Conservation (phyloP, 2,888 invertebrate genomes). For the Pandemis heparana region DNA sequence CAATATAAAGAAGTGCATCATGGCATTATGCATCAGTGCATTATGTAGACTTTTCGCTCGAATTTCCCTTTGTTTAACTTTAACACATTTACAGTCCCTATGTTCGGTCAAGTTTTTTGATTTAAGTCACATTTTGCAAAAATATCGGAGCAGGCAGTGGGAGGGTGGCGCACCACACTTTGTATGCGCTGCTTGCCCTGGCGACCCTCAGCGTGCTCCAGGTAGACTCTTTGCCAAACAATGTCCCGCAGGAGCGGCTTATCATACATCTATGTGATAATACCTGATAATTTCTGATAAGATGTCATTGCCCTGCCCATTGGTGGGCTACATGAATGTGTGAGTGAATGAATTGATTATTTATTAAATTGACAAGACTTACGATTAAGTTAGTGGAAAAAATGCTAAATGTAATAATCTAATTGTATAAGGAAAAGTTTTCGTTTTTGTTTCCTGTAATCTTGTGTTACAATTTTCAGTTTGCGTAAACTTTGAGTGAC, state of each 20-base stretch:
- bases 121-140: too few relatives aligned
- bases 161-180: too few relatives aligned
- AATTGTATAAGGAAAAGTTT: conserved; percentile 6
- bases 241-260: not conserved
- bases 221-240: not conserved
- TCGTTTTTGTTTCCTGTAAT: not conserved
- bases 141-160: too few relatives aligned
- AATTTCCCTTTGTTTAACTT: too few relatives aligned
- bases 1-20: too few relatives aligned
- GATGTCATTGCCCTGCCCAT: conserved; percentile 10
- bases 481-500: not conserved
- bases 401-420: conserved; percentile 5
- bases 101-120: too few relatives aligned
- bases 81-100: too few relatives aligned
- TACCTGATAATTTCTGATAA: not conserved
- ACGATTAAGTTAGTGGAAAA: conserved; percentile 12
- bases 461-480: not conserved
- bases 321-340: conserved; percentile 5
- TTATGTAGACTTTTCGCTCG: too few relatives aligned
- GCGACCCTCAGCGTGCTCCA: too few relatives aligned
- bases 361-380: conserved; percentile 29
- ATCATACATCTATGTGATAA: conserved; percentile 4
- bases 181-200: too few relatives aligned
- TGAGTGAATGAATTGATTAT: conserved; percentile 25
- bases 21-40: too few relatives aligned